These are phyloP conservation scores for Rhinogobius similis DNA, from an alignment of 2,113 vertebrate genomes.

Conservation along the genomic window DNA sequence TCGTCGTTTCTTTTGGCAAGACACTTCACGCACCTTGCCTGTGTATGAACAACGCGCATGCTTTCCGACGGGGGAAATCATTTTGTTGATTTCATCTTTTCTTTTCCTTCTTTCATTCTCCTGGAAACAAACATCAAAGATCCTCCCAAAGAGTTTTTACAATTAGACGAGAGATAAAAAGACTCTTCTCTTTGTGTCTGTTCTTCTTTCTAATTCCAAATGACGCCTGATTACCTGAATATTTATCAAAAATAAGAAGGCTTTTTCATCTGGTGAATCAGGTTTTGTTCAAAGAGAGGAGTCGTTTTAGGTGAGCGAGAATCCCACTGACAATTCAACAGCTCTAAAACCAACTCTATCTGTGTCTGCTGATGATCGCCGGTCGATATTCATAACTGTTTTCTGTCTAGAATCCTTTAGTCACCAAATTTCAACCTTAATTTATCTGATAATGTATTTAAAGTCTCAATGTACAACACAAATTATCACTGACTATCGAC, in stretches of 20 bases:
- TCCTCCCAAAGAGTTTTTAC: conserved; percentile 58
- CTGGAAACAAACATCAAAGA: conserved; percentile 68
- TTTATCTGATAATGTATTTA: no score
- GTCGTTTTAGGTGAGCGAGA: conserved; percentile 9
- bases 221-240: conserved; percentile 44
- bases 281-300: conserved; percentile 18
- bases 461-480: no score
- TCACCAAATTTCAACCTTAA: no score
- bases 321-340: not conserved
- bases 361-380: no score
- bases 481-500: no score
- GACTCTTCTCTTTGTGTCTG: no score
- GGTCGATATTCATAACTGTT: no score
- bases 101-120: conserved; percentile 44
- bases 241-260: conserved; percentile 14
- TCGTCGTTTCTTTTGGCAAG: no score
- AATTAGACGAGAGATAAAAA: conserved; percentile 53
- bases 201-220: conserved; percentile 37
- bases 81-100: conserved; percentile 40
- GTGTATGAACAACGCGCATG: no score
- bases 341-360: no score
- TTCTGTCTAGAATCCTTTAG: no score
- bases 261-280: not conserved
- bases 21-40: no score
- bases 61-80: conserved; percentile 17